Base-by-base conservation (phyloP, 2,113 vertebrate genomes). In the Nannobrachium achirus region DNA sequence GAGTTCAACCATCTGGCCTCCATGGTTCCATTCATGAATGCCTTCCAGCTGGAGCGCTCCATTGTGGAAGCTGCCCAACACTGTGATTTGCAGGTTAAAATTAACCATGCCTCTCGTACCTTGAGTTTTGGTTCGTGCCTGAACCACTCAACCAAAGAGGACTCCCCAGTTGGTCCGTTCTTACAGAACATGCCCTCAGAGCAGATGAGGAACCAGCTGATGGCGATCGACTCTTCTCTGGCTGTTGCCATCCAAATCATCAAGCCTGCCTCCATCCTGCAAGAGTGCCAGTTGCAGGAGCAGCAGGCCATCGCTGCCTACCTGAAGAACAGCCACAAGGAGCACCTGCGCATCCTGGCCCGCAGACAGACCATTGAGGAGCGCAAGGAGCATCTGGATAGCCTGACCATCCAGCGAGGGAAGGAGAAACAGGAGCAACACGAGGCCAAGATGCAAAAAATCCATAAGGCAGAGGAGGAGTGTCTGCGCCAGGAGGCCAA, bases 121-220 rank as follows among this genome's bases (percentile, higher is more conserved):
- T 82, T 99, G 69, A 98, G 98, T 71, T 99, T 99, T 78, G 98
- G 98, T 40, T 99, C 98, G 0, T 96, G 99, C 86, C 92, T 99
- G 88, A 99, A 99, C 90, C 99, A 98, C 46, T 95, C 96, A 1
- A 97, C 97, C 42, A 94, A 96, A 84, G 98, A 99, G 80, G 98
- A 98, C 78, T 91, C 98, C 33, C 98, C 98, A 0, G 87, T 97
- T 15, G 98, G 98, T 50, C 98, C 98, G 39, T 97, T 98, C 69
- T 89, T 99, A 33, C 98, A 99, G 79, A 99, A 97, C 84, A 99
- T 99, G 98, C 98, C 98, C 20, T 99, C 98, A 10, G 98, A 94
- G 78, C 98, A 99, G 76, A 99, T 99, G 13, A 93, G 98, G 73
- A 99, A 98, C 74, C 98, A 99, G 39, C 82, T 99, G 63, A 99